Base-by-base conservation (phyloP, 1,140 invertebrate genomes). In the Dolichoris vasculosae region DNA sequence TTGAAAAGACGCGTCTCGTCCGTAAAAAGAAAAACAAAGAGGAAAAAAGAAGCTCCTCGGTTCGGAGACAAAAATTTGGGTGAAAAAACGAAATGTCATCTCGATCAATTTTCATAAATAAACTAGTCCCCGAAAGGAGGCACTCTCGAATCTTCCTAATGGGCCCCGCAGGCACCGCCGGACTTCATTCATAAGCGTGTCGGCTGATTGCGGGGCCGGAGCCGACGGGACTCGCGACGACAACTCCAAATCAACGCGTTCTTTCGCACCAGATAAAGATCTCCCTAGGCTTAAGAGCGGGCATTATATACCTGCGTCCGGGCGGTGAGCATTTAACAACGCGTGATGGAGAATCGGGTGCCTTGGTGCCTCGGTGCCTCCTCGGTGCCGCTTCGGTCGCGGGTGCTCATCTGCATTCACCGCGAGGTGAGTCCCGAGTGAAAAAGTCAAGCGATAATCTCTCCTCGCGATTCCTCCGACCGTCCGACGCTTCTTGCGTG, bases 201-300 rank as follows among this genome's bases (percentile, higher is more conserved):
- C 35, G 59, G 13, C 20, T 23, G 43, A 46, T 35, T 59, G 13
- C 1, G 78, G 23, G 32, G 17, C 15, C 30, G 43, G 15, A 48
- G 64, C 8, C 13, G 51, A 76, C 67, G 76, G 30, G 15, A 86
- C 38, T 87, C 86, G 77, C 85, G 85, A 86, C 79, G 87, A 88
- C 73, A 75, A 82, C 86, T 55, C 82, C 71, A 85, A 88, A 86
- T 89, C 87, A 88, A 87, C 88, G 87, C 87, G 80, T 87, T 86
- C 86, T 85, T 89, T 89, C 86, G 85, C 88, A 79, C 87, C 69
- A 87, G 88, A 90, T 90, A 88, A 48, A 46, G 83, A 88, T 88
- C 89, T 88, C 82, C 82, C 86, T 15, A 51, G 55, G 55, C 7
- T 13, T 59, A 59, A 59, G 55, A 59, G 55, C 46, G 26, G 43